Evolutionary conservation across 2,113 vertebrate genomes (phyloP), one percentile per base, ranked within the genome.

Genomic region (Ovibos moschatus): DNA sequence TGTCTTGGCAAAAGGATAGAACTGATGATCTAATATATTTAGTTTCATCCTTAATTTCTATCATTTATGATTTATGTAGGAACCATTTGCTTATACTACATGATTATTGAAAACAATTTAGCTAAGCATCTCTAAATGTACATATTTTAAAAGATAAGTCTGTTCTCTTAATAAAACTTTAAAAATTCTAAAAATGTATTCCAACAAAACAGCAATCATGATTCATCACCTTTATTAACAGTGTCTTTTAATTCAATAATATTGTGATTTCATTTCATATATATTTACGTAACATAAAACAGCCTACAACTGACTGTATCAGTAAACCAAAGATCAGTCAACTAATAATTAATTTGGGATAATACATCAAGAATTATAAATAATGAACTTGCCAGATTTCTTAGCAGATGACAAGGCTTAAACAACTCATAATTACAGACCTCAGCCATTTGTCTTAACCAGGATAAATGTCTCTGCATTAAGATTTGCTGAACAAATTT

Each of bases 381-480:
- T 89, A 95, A 96, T 87, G 57, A 96, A 83, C 50, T 87, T 92
- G 57, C 36, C 76, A 90, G 94, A 74, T 96, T 84, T 83, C 87
- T 85, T 87, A 76, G 76, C n/a, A 95, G 92, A 97, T 92, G 27
- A 76, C 3, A 81, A 97, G 55, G 33, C 45, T 97, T 92, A 96
- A 84, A 92, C 84, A 90, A 64, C 15, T 45, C 51, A 33, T 83
- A 91, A 94, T 95, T 87, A 64, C 14, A 94, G 51, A 91, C 7
- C 30, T 58, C 40, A 91, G 45, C 23, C 62, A 90, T 94, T 97
- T 96, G 76, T 95, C 28, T 89, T 92, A 92, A 81, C 36, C 6
- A 96, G 55, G 96, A 96, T 90, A 98, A 98, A 91, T 87, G 30
- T 84, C 25, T 95, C 6, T 85, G 40, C 45, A 6, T 53, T 51